Base-by-base conservation (phyloP, 1,140 invertebrate species). In the Holotrichia oblita region DNA sequence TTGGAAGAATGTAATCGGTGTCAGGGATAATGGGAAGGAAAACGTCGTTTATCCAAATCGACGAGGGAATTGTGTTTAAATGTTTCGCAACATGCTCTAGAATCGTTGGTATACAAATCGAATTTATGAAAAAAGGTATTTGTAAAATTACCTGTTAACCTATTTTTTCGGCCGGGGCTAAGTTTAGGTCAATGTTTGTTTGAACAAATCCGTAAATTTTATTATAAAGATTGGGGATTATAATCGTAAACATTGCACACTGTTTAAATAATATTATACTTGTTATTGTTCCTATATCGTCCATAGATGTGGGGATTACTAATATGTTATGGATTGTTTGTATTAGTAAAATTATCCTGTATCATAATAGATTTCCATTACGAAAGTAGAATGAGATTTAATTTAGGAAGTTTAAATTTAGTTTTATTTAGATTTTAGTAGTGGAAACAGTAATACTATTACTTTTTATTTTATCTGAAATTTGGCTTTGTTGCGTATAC, bases 1-100 rank as follows among this genome's bases (percentile, higher is more conserved):
- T 69, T 27, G 22, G 22, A 34, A 34, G 61, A 69, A 69, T 34
- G 61, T 24, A 69, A 69, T 48, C 27, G 27, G 20, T 69, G 61
- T 10, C 20, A 22, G 61, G 22, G 61, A 27, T 69, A 69, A 69
- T 34, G 7, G 12, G 20, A 69, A 69, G 27, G 27, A 27, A 14
- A 12, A 10, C n/a, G 14, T 6, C 14, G n/a, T 14, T 55, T 55
- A 17, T 55, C 22, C 17, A 6, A 14, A 14, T 69, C 10, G 20
- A 22, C 22, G 22, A 69, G 61, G 22, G 48, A 17, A 55, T n/a
- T 34, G 61, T 27, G 61, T 69, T 24, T 34, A 69, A 69, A 69
- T 69, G 22, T 69, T 69, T 69, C 61, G 61, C 61, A 69, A 69
- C 48, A 55, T 55, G 14, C 14, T 17, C 48, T 55, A 55, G 12